phyloP scores from a whole-genome alignment of 2,888 invertebrate genomes.

The Ornithoptera priamus region DNA sequence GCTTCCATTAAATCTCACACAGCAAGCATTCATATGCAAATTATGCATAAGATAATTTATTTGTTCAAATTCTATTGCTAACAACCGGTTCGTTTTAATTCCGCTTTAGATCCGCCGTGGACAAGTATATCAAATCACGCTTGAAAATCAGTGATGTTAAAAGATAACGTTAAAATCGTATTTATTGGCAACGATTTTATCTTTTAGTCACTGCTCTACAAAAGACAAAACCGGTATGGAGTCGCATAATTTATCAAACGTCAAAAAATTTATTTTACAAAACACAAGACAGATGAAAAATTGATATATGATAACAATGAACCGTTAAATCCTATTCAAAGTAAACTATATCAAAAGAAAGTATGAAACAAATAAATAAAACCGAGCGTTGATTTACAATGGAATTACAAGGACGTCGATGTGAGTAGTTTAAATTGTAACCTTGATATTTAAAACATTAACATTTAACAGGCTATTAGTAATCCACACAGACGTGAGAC shows the following conservation, averaged over 20 bases:
- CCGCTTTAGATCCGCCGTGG: conserved; percentile 9
- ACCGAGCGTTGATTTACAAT: neutral
- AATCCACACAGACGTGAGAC: conserved; percentile 17
- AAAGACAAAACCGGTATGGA: neutral
- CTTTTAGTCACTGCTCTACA: neutral
- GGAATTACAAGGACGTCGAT: neutral
- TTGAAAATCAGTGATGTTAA: conserved; percentile 9
- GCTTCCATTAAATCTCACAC: neutral
- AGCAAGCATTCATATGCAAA: neutral
- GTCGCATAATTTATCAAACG: too few species aligned
- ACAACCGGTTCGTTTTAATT: conserved; percentile 8
- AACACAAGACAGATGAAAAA: neutral
- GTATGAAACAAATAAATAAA: neutral
- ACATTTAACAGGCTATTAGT: conserved; percentile 22
- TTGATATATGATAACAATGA: neutral
- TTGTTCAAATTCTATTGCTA: conserved; percentile 5
- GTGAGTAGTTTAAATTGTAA: neutral
- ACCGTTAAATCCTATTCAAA: neutral
- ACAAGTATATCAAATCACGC: conserved; percentile 6
- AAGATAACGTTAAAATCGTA: conserved; percentile 13
- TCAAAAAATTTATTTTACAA: too few species aligned
- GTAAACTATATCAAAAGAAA: neutral
- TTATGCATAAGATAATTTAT: conserved; percentile 6
- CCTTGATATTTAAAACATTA: conserved; percentile 15
- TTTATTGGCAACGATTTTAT: conserved; percentile 14